phyloP scores from a whole-genome alignment of 2,888 invertebrate genomes.

The Nomada ruficornis region DNA sequence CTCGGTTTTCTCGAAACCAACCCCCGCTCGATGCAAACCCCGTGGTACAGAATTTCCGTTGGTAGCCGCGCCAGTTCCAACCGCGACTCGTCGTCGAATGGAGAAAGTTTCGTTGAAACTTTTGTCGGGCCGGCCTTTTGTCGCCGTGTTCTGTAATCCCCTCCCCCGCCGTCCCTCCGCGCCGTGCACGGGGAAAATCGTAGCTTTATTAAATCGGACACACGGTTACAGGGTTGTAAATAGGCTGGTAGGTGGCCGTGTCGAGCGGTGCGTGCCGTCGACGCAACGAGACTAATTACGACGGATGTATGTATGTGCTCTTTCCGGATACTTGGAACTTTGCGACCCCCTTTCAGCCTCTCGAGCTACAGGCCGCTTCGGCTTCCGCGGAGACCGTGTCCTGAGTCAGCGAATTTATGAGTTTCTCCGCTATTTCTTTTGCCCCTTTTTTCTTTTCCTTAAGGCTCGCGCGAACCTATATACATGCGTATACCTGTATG shows the following conservation, averaged over 20 bases:
- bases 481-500: background rate
- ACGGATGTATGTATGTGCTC: constrained; percentile 21
- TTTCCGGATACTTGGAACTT: constrained; percentile 32
- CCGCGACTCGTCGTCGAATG: constrained; percentile 45
- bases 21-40: constrained; percentile 24
- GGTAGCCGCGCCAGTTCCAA: constrained; percentile 18
- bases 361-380: constrained; percentile 6
- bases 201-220: constrained; percentile 52
- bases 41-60: constrained; percentile 39
- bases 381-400: background rate
- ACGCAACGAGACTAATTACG: constrained; percentile 57
- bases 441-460: background rate
- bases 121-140: constrained; percentile 49
- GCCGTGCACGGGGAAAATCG: constrained; percentile 15
- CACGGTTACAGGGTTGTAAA: constrained; percentile 14
- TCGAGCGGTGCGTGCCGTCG: constrained; percentile 29
- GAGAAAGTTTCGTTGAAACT: constrained; percentile 55
- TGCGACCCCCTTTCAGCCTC: constrained; percentile 25
- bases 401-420: constrained; percentile 27
- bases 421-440: background rate
- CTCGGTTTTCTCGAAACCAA: constrained; percentile 20
- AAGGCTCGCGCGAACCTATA: background rate
- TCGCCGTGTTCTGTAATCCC: constrained; percentile 17
- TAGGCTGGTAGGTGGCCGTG: constrained; percentile 31
- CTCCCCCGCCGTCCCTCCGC: background rate